A percentile compares a stretch with the other conserved stretches of the same genome.
phyloP scores from a whole-genome alignment of 2,888 invertebrate genomes.

The Andrena chrysosceles region DNA sequence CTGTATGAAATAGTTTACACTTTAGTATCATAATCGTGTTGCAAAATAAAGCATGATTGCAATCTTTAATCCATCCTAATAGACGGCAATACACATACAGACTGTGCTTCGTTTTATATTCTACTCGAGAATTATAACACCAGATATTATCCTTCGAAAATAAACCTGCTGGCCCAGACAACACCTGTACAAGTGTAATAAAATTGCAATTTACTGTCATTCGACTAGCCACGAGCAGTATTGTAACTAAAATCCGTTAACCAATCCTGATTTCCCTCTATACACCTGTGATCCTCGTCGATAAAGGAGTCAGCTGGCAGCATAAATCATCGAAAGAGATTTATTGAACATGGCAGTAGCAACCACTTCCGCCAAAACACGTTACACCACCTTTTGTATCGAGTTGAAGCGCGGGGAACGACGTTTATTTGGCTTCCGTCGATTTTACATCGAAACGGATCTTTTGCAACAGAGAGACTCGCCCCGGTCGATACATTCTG shows the following conservation, averaged over 20 bases:
- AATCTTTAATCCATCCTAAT: no score
- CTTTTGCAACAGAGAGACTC: background rate
- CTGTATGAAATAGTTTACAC: background rate
- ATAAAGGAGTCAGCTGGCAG: background rate
- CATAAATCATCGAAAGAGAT: slow-evolving; percentile 31
- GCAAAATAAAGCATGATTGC: no score
- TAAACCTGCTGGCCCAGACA: background rate
- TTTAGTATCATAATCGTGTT: background rate
- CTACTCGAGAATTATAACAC: background rate
- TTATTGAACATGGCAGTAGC: background rate
- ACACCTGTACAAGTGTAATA: background rate
- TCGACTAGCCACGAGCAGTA: background rate
- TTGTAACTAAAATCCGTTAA: background rate
- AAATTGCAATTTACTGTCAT: background rate
- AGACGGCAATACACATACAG: background rate
- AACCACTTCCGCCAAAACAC: slow-evolving; percentile 12
- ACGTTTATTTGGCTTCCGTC: slow-evolving; percentile 1
- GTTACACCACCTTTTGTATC: slow-evolving; percentile 22
- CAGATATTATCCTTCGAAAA: background rate
- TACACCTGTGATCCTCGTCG: background rate
- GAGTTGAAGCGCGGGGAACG: background rate
- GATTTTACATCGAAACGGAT: background rate
- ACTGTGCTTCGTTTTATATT: background rate
- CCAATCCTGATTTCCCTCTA: background rate
- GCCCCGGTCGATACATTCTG: slow-evolving; percentile 6